Base-by-base conservation (phyloP, 2,888 invertebrate species). In the Lithophane semibrunnea region DNA sequence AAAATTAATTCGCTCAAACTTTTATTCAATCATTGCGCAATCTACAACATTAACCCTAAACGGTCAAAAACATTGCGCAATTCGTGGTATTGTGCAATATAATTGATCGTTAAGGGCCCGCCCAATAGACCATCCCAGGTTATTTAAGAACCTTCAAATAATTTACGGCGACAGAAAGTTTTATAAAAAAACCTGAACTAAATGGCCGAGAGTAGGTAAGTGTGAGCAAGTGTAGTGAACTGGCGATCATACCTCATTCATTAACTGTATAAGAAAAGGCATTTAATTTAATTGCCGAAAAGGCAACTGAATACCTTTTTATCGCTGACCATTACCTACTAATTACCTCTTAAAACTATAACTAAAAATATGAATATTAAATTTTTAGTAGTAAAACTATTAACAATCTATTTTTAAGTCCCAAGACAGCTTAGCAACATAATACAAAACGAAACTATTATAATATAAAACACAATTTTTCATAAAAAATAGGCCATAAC, bases 271-370 rank as follows among this genome's bases (percentile, higher is more conserved):
- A 4, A 64, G 9, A 64, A 64, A 64, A 9, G 0, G n/a, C 44
- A 37, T 37, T 37, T 37, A 3, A 13, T 18, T 49, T 18, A 3
- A 29, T 49, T 29, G 56, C 21, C 29, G 60, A 54, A 49, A 47
- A 24, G 10, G 4, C 56, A 37, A 64, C 37, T 29, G 37, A 37
- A 72, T 21, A 56, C 16, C 4, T 24, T 47, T 21, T 18, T 10
- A 16, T 65, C 37, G 37, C 24, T 21, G 12, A n/a, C 7, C 9
- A 52, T 18, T n/a, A 60, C 13, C 37, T 24, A 12, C 49, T 56
- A 58, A 68, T 67, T 58, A 3, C 56, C 12, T 64, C 63, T 7
- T 79, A 74, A 75, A 75, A 75, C 49, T 73, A 52, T 21, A 52
- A 52, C 21, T 9, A 8, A 80, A 65, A 74, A 75, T 66, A 73